phyloP scores from a whole-genome alignment of 2,888 invertebrate genomes.

The Drosophila siamana region DNA sequence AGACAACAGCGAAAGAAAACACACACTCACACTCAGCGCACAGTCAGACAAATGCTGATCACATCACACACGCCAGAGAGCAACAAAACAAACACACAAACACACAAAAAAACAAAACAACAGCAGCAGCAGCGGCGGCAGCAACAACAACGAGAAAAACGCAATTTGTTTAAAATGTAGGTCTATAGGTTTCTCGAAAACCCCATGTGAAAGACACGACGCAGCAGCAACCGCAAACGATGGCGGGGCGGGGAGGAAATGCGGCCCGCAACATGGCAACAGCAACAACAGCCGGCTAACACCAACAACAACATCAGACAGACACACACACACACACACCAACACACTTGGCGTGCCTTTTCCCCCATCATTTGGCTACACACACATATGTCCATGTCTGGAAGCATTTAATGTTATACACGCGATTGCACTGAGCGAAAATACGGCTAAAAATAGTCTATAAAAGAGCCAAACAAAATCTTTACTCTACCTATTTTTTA shows the following conservation, averaged over 20 bases:
- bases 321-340: constrained; percentile 28
- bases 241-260: background rate
- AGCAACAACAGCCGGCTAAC: constrained; percentile 62
- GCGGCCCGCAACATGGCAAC: constrained; percentile 51
- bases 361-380: constrained; percentile 62
- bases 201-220: constrained; percentile 69
- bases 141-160: constrained; percentile 51
- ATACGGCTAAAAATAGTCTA: background rate
- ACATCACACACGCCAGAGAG: constrained; percentile 62
- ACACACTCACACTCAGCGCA: constrained; percentile 49
- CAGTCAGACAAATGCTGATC: constrained; percentile 59
- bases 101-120: too few relatives aligned
- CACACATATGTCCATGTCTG: constrained; percentile 46
- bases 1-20: constrained; percentile 50
- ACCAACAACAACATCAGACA: constrained; percentile 33
- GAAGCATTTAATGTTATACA: constrained; percentile 59
- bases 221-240: constrained; percentile 37
- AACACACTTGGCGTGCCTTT: constrained; percentile 44
- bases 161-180: constrained; percentile 84
- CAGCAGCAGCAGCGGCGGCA: constrained; percentile 30
- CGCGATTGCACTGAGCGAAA: constrained; percentile 66
- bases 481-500: background rate
- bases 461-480: background rate
- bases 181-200: constrained; percentile 84
- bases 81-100: constrained; percentile 26